Evolutionary conservation across 2,113 vertebrate species (phyloP).

Genomic region (Dipodomys merriami): DNA sequence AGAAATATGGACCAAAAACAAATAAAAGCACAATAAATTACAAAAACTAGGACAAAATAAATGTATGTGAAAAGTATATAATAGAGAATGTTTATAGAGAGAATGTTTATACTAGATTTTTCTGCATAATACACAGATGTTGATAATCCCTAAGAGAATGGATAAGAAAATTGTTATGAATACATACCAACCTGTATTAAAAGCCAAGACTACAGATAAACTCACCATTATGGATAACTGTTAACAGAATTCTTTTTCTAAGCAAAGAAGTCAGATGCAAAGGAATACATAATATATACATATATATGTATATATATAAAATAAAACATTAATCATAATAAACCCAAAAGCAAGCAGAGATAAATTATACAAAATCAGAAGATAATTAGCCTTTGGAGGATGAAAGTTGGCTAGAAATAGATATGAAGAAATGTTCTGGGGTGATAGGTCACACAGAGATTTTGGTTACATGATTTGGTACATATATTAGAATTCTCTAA

Average conservation of each 20-base stretch:
- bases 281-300: background rate
- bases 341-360: background rate
- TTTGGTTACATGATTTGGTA: background rate
- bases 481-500: background rate
- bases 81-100: background rate
- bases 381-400: background rate
- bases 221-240: background rate
- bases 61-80: background rate
- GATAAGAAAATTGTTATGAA: background rate
- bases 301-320: background rate
- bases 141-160: background rate
- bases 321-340: background rate
- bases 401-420: background rate
- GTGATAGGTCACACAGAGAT: background rate
- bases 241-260: background rate
- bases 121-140: background rate
- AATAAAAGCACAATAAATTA: background rate
- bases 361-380: background rate
- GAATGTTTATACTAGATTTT: background rate
- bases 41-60: background rate
- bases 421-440: background rate
- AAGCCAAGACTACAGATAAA: background rate
- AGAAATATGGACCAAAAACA: background rate
- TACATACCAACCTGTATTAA: background rate
- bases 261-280: background rate